Evolutionary conservation across 2,113 vertebrate species (phyloP).

Genomic region (Passerina amoena): DNA sequence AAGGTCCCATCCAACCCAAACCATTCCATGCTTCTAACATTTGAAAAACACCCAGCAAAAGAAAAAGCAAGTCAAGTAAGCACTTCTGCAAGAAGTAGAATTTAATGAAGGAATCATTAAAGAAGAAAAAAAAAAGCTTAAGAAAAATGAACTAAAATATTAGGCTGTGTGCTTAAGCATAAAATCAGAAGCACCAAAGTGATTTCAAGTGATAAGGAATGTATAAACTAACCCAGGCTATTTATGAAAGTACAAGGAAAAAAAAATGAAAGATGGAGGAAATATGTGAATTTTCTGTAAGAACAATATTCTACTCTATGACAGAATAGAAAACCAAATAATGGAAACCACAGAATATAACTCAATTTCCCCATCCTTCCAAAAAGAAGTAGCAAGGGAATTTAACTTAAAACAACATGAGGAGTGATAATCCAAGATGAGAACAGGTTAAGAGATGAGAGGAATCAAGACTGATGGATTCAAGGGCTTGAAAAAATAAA

Average conservation of each 20-base stretch:
- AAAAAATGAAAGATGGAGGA: not conserved
- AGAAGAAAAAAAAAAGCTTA: not conserved
- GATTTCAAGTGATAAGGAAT: not conserved
- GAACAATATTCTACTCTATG: not conserved
- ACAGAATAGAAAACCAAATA: not conserved
- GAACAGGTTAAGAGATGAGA: not conserved
- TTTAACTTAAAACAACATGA: not conserved
- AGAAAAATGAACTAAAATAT: not conserved
- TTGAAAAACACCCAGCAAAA: not conserved
- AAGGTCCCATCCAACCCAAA: not conserved
- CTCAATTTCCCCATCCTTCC: not conserved
- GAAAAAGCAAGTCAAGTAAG: not conserved
- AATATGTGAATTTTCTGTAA: not conserved
- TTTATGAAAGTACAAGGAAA: not conserved
- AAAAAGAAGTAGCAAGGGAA: not conserved
- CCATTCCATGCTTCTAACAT: not conserved
- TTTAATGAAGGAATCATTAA: not conserved
- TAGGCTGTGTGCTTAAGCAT: accelerated
- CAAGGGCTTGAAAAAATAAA: not conserved
- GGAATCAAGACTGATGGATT: not conserved
- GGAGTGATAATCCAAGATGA: not conserved
- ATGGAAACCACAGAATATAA: not conserved
- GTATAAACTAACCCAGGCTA: not conserved
- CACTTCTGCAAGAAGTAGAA: not conserved
- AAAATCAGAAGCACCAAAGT: not conserved